A percentile compares a stretch with the other conserved stretches of the same genome.
phyloP scores from a whole-genome alignment of 2,888 invertebrate genomes.

The Galeopsomyia nigrocyanea region DNA sequence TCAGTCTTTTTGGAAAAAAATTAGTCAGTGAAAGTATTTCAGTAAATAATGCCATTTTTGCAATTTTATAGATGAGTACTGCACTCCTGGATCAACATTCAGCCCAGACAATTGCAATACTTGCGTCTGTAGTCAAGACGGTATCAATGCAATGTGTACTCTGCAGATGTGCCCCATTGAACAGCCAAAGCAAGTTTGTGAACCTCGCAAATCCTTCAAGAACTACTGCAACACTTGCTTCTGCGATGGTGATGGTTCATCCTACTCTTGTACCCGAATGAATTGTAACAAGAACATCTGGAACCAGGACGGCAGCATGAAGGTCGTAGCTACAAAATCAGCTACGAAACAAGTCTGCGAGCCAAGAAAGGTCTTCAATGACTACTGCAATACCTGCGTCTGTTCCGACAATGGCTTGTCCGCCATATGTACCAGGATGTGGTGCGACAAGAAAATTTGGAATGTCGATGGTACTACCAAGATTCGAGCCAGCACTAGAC shows the following conservation, averaged over 20 bases:
- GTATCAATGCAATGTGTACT: constrained; percentile 70
- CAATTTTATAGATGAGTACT: not conserved
- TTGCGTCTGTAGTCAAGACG: constrained; percentile 71
- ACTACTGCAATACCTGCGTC: constrained; percentile 74
- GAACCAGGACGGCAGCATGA: constrained; percentile 27
- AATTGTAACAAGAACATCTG: constrained; percentile 35
- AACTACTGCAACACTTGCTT: constrained; percentile 72
- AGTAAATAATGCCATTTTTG: too few relatives aligned
- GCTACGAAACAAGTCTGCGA: constrained; percentile 1
- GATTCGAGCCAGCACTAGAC: not conserved
- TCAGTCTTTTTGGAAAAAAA: too few relatives aligned
- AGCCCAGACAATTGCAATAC: constrained; percentile 66
- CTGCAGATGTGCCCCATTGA: constrained; percentile 52
- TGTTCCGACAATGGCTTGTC: constrained; percentile 65
- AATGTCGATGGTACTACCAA: constrained; percentile 19
- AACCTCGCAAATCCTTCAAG: not conserved
- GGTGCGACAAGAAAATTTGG: constrained; percentile 45
- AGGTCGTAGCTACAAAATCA: not conserved
- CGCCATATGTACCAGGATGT: constrained; percentile 48
- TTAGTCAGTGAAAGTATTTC: too few relatives aligned
- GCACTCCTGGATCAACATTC: constrained; percentile 2
- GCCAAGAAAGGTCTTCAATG: constrained; percentile 26
- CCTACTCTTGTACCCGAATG: constrained; percentile 69
- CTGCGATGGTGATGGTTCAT: constrained; percentile 70
- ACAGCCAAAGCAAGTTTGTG: constrained; percentile 13